Percentiles rank a stretch among this genome's conserved stretches.
Evolutionary conservation across 2,888 invertebrate genomes (phyloP).

Genomic region (Seira ritae): DNA sequence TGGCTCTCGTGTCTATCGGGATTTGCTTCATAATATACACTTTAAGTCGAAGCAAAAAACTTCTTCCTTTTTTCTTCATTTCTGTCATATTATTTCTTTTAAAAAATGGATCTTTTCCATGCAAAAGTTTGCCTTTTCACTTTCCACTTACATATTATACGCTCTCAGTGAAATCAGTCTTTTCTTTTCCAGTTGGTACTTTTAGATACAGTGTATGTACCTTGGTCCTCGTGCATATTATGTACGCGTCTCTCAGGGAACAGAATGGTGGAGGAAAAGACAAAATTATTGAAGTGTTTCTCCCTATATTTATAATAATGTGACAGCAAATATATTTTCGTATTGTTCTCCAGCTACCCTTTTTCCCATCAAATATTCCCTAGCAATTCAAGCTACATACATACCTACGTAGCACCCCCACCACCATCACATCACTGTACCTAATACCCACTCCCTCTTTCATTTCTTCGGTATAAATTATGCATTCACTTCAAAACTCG

Average conservation of each 20-base stretch:
- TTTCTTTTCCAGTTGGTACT: background rate
- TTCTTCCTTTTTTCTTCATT: slow-evolving; percentile 37
- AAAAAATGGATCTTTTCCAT: slow-evolving; percentile 2
- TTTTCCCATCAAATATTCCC: no score
- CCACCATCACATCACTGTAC: no score
- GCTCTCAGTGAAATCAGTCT: background rate
- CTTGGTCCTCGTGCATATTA: no score
- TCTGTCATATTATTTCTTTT: slow-evolving; percentile 14
- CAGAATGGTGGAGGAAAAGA: background rate
- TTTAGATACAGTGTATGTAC: no score
- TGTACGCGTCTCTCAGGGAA: background rate
- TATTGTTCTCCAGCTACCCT: slow-evolving; percentile 8
- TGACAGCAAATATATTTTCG: background rate
- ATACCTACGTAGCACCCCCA: no score
- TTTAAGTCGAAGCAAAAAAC: slow-evolving; percentile 20
- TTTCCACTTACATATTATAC: background rate
- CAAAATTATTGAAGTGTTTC: slow-evolving; percentile 9
- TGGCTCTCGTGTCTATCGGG: background rate
- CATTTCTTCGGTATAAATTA: no score
- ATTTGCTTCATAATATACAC: slow-evolving; percentile 31
- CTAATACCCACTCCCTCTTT: no score
- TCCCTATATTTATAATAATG: background rate
- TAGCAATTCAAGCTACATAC: no score
- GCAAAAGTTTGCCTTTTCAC: slow-evolving; percentile 4
- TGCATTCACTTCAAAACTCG: no score